Evolutionary conservation across 2,888 invertebrate genomes (phyloP), one percentile per base, ranked within the genome.

Genomic region (Parasteatoda lunata): DNA sequence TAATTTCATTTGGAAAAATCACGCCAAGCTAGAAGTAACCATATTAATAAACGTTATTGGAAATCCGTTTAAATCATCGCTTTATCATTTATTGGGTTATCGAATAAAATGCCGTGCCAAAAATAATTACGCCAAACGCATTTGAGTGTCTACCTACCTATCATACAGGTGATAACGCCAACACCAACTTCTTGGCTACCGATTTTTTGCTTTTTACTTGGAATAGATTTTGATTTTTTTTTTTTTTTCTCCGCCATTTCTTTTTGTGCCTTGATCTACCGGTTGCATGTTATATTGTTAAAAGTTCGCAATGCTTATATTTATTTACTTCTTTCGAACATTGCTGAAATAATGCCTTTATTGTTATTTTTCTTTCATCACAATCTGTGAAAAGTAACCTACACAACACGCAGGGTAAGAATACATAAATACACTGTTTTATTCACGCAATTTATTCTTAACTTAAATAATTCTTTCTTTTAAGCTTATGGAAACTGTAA

Each of bases 1-100:
- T 30, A 80, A 65, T 80, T 72, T 51, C 71, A 65, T 64, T 72
- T n/a, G 49, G 13, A 65, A 51, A 78, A 80, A 72, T 80, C 80
- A 72, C 80, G 52, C 80, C 52, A 8, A 13, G 48, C 9, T 59
- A 30, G 30, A 30, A 30, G 64, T 47, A 66, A 49, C 59, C 65
- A 66, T 80, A 80, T 80, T 80, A 80, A 81, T 81, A 81, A 73
- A 54, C 75, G 45, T 69, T 81, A 81, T 81, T 51, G 81, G 81
- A 75, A 81, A 81, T 75, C 81, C 75, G 81, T 75, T 81, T 81
- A 81, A 75, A 15, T 48, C 68, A 65, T n/a, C 54, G 45, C 68
- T 54, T 81, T 81, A 75, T 65, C 81, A 75, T 81, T 81, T 81
- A 80, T 80, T 59, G 80, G 72, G n/a, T 71, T 72, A 71, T 65